Evolutionary conservation across 2,113 vertebrate species (phyloP), one percentile per base, ranked within the genome.

Genomic region (Laticauda laticaudata): DNA sequence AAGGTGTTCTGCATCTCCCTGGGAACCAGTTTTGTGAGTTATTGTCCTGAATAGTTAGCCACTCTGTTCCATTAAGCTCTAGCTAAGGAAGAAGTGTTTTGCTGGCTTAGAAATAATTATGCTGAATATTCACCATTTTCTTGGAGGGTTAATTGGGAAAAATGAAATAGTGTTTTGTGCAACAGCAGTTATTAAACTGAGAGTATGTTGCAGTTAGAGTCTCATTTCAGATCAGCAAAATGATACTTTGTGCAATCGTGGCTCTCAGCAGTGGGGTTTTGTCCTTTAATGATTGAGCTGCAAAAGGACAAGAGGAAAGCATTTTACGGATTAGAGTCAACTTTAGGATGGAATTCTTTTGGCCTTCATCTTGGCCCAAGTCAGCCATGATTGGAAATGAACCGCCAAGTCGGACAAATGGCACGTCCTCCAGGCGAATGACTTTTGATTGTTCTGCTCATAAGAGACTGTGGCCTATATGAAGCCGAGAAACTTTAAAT

Each of bases 391-490:
- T 59, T 93, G 94, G 92, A 92, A 95, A 94, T 96, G 91, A 95
- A 86, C 95, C 87, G 96, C 90, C 93, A 88, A 92, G 95, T 93
- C 95, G 93, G 96, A 95, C 95, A 96, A 90, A 86, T 39, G 92
- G 94, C 93, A 93, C 61, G 90, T 96, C 94, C 96, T 97, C 97
- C 86, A 95, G 96, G 96, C 94, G 95, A 96, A 96, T 97, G 94
- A 97, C 94, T 96, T 97, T 96, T 97, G 91, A 96, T 97, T 96
- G 96, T 95, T 96, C 95, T 96, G 95, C 91, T 97, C 93, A 93
- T 96, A 95, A 96, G 97, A 97, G 97, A 97, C 95, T 94, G 93
- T 95, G 96, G 98, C 96, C 93, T 95, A 93, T 95, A 96, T 96
- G 96, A 97, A 81, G 95, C 95, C 96, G 93, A 97, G 94, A 91